Evolutionary conservation across 2,797 vertebrate species (phyloP), one percentile per base, ranked within the genome.

Genomic region (Anguilla megastoma): DNA sequence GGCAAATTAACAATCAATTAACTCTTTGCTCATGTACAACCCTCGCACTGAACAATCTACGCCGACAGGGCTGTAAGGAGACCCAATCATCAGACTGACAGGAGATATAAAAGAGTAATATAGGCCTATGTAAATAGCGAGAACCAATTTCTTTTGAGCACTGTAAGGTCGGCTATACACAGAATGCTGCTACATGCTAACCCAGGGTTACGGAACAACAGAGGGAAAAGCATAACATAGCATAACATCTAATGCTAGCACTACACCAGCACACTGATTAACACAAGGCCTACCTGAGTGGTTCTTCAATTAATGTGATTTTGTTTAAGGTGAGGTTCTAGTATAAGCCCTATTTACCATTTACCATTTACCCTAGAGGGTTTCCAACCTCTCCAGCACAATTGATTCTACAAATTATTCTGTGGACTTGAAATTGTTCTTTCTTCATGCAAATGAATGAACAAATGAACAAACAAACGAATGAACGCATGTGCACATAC

Each of bases 1-100:
- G 90, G 58, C 89, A 90, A 45, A 90, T 90, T 88, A 90, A 82
- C 87, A 50, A 89, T 88, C 87, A 86, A 86, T 90, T 87, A 89
- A 88, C 45, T 69, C 60, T 56, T 69, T 84, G 33, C 16, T 27
- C 8, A 63, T 9, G 60, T 27, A 3, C 56, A 21, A 33, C 79
- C 50, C 58, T 90, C 89, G 76, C 89, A 54, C 74, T 54, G 69
- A 80, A 41, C 66, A 50, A 50, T 87, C 63, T 36, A 69, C 12
- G 80, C 85, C 86, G 63, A 86, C 33, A 3, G 4, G 71, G 71
- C 83, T 87, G 83, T 69, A 88, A 88, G 85, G 86, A 52, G 63
- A 52, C 86, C 89, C 90, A 88, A 82, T 85, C 50, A 86, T 9
- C 36, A 41, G n/a, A 30, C 74, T 21, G 36, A 8, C 85, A 88